Evolutionary conservation across 2,113 vertebrate species (phyloP).

Genomic region (Microcebus lehilahytsara): DNA sequence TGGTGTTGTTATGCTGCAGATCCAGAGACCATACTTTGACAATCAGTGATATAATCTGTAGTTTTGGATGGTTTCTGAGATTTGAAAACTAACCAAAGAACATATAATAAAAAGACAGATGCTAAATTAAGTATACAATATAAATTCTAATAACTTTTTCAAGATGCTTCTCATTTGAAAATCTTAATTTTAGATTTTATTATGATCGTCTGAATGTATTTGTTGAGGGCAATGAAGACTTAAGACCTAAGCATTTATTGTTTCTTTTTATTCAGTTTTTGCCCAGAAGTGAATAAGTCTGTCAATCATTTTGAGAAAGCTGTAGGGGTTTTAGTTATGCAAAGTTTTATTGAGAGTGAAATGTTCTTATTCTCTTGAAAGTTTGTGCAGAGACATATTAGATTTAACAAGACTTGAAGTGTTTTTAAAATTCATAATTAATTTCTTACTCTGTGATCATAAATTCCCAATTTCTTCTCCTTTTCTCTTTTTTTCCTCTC

Average conservation of each 20-base stretch:
- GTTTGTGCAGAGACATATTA: not conserved
- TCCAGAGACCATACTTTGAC: not conserved
- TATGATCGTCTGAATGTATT: constrained; percentile 14
- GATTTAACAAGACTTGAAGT: constrained; percentile 20
- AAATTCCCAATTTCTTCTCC: constrained; percentile 5
- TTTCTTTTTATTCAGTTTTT: constrained; percentile 27
- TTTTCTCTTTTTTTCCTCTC: not conserved
- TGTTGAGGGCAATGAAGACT: constrained; percentile 25
- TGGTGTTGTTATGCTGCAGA: not conserved
- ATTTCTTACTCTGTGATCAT: constrained; percentile 45
- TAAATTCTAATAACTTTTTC: constrained; percentile 16
- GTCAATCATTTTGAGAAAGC: constrained; percentile 56
- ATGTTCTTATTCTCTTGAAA: constrained; percentile 56
- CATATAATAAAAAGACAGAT: not conserved
- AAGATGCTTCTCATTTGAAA: constrained; percentile 13
- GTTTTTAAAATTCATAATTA: constrained; percentile 52
- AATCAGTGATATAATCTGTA: not conserved
- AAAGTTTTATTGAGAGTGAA: constrained; percentile 48
- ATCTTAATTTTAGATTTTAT: constrained; percentile 37
- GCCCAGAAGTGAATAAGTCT: constrained; percentile 7
- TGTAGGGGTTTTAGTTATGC: constrained; percentile 36
- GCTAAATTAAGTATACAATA: not conserved
- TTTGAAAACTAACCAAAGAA: constrained; percentile 16
- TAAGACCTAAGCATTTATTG: not conserved
- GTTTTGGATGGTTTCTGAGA: not conserved